These are phyloP conservation scores for Spheniscus humboldti DNA, from an alignment of 2,797 vertebrate species.

Conservation along the genomic window DNA sequence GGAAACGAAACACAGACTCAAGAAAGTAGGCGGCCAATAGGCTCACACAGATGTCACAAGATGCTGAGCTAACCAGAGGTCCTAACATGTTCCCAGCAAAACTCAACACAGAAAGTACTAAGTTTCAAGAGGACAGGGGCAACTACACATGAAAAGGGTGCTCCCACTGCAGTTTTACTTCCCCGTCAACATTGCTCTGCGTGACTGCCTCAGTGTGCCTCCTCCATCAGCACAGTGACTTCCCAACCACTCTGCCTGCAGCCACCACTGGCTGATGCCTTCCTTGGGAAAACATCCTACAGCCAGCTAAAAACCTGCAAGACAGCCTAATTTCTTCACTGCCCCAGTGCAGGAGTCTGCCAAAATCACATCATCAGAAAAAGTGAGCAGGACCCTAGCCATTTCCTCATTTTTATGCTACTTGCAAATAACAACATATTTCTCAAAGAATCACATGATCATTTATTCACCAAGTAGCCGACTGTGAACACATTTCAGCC, in stretches of 20 bases:
- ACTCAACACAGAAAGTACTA: not conserved
- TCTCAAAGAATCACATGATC: not conserved
- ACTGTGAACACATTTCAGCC: not conserved
- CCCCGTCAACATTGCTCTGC: not conserved
- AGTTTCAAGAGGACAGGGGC: not conserved
- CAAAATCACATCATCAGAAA: not conserved
- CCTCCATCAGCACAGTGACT: not conserved
- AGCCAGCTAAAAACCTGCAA: not conserved
- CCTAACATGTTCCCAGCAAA: not conserved
- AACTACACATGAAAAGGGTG: not conserved
- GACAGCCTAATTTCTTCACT: not conserved
- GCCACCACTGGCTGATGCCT: not conserved
- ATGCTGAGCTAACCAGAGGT: not conserved
- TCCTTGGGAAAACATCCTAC: not conserved
- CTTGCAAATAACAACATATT: not conserved
- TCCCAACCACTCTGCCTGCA: not conserved
- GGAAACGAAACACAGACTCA: constrained; percentile 49
- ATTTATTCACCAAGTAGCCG: not conserved
- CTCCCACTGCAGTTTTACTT: not conserved
- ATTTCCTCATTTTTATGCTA: not conserved
- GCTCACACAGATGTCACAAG: not conserved
- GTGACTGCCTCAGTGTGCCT: not conserved
- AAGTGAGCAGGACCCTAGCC: not conserved
- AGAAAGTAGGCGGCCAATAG: constrained; percentile 9
- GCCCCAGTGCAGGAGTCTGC: not conserved